These are phyloP conservation scores for Cyrtorhinus lividipennis DNA, from an alignment of 1,140 invertebrate genomes.

Conservation along the genomic window DNA sequence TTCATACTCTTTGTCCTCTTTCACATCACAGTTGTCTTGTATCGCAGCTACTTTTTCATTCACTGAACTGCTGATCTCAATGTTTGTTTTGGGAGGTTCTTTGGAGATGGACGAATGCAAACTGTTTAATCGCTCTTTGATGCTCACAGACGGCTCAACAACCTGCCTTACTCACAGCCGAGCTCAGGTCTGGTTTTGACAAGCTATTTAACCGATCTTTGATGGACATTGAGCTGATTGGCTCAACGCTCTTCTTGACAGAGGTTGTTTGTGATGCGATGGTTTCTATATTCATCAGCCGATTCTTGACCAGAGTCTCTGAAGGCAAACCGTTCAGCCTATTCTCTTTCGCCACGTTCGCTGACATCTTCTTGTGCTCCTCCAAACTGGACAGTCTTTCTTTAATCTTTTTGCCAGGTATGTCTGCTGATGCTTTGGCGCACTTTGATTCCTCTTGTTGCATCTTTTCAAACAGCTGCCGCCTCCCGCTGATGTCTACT, in stretches of 20 bases:
- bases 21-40: background rate
- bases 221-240: conserved; percentile 19
- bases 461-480: conserved; percentile 59
- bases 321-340: conserved; percentile 9
- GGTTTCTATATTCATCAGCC: conserved; percentile 45
- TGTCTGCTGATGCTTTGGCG: background rate
- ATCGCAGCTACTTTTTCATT: conserved; percentile 3
- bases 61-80: background rate
- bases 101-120: conserved; percentile 37
- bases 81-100: conserved; percentile 32
- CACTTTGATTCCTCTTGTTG: conserved; percentile 17
- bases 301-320: conserved; percentile 41
- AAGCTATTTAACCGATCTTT: conserved; percentile 25
- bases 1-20: conserved; percentile 13
- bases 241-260: conserved; percentile 8
- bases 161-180: background rate
- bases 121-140: conserved; percentile 40
- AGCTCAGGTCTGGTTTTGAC: conserved; percentile 20
- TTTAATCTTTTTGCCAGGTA: conserved; percentile 48
- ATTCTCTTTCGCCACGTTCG: conserved; percentile 17
- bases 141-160: conserved; percentile 20
- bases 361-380: conserved; percentile 31
- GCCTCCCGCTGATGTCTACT: conserved; percentile 63
- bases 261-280: background rate
- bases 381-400: conserved; percentile 51